phyloP scores from a whole-genome alignment of 2,113 vertebrate species.

The Chloropsis hardwickii region DNA sequence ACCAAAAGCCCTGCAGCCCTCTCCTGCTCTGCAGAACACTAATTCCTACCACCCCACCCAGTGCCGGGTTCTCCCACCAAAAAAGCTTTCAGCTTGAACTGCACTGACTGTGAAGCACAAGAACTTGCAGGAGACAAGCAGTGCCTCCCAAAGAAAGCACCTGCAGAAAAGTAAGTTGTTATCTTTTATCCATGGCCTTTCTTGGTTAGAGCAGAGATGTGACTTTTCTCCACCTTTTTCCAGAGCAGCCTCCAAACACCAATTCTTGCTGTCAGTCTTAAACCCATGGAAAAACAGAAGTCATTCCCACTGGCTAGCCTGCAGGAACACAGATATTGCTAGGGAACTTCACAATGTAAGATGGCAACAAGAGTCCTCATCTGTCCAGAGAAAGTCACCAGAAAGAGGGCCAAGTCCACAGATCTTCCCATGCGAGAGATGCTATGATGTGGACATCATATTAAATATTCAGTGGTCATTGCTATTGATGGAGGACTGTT shows the following conservation, averaged over 20 bases:
- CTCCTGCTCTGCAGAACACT: neutral
- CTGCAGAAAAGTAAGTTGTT: neutral
- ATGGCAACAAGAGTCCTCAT: neutral
- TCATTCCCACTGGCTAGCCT: neutral
- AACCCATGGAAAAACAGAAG: neutral
- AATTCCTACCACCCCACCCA: neutral
- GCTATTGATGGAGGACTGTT: neutral
- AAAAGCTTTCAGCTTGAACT: neutral
- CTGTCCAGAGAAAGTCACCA: neutral
- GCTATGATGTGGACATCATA: neutral
- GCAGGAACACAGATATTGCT: neutral
- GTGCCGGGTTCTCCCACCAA: neutral
- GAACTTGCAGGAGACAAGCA: neutral
- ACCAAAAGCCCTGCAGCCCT: neutral
- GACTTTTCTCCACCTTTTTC: neutral
- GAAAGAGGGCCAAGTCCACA: neutral
- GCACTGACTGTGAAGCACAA: neutral
- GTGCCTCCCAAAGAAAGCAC: neutral
- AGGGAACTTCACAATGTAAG: accelerated
- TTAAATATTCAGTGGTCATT: neutral
- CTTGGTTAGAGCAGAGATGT: neutral
- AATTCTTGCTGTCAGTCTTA: neutral
- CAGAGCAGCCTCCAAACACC: neutral
- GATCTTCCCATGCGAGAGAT: neutral
- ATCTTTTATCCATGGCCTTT: neutral